Conservation (phyloP, 2,797 vertebrate genomes). For the Bradypodion ventrale region DNA sequence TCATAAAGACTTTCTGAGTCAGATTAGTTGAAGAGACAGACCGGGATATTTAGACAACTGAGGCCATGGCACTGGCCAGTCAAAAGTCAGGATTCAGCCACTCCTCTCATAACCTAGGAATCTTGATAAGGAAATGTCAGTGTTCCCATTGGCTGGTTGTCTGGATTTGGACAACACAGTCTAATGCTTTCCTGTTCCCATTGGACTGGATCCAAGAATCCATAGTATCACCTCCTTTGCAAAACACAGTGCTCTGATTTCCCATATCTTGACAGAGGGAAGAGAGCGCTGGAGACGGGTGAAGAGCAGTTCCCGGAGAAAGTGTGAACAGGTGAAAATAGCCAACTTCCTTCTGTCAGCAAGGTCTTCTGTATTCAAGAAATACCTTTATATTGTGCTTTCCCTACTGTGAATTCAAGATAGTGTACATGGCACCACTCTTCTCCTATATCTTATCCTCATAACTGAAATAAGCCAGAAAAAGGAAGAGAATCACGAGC, state of each 20-base stretch:
- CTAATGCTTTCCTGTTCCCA: no score
- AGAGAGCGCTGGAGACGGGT: background rate
- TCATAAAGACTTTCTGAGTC: background rate
- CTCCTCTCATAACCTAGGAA: conserved; percentile 12
- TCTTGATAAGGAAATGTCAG: conserved; percentile 17
- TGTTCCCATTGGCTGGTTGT: background rate
- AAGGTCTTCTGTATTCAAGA: background rate
- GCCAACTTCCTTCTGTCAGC: background rate
- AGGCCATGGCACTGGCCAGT: conserved; percentile 11
- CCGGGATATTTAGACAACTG: conserved; percentile 39
- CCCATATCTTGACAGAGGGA: background rate
- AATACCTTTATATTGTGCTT: background rate
- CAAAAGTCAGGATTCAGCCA: background rate
- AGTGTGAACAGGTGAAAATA: background rate
- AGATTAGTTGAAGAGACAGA: background rate
- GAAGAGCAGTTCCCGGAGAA: no score
- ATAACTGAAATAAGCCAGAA: background rate
- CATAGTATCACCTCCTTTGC: background rate
- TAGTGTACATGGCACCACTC: background rate
- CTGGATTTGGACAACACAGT: background rate
- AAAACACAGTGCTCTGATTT: background rate
- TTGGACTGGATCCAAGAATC: background rate
- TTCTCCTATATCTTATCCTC: background rate
- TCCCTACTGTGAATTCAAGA: background rate
- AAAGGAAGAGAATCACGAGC: background rate